Evolutionary conservation across 2,888 invertebrate species (phyloP), one percentile per base, ranked within the genome.

Genomic region (Tachina grossa): DNA sequence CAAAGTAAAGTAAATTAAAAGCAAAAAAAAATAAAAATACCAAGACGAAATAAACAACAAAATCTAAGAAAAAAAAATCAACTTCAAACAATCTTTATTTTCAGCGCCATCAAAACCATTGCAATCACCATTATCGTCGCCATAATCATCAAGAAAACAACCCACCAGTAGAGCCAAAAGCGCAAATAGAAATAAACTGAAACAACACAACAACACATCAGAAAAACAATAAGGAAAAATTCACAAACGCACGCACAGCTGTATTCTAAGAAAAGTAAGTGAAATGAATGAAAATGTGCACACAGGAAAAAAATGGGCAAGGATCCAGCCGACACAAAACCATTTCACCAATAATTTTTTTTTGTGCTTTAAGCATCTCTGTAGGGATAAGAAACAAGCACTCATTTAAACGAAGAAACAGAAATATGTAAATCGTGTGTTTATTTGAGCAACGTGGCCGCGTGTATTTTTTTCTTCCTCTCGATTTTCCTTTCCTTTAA

Each of bases 91-190:
- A 90, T 89, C 90, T 90, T 90, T 91, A 90, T 91, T 91, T 91
- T 91, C 89, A 90, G 89, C 91, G 90, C 91, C 90, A 91, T 91
- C 90, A 91, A 90, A 91, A 88, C 91, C 91, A 91, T 91, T 90
- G 90, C 91, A 91, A 91, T 91, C 92, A 92, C 90, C 91, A 92
- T 91, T 91, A 92, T 92, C 92, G 89, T 91, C 90, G 90, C 91
- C 91, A 91, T 91, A 91, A 91, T 91, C 92, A 91, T 91, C 91
- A 91, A 89, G 89, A 88, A 90, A 91, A 91, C 91, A 90, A 91
- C 92, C 92, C 91, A 91, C 91, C 91, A 90, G 92, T 91, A 90
- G 91, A 89, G 89, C 87, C 87, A 86, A 85, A 80, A 82, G 84
- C 85, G 86, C 53, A 65, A 72, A 75, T 74, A 81, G 74, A 82